These are phyloP conservation scores for Myopa testacea DNA, from an alignment of 2,888 invertebrate genomes.

Conservation along the genomic window DNA sequence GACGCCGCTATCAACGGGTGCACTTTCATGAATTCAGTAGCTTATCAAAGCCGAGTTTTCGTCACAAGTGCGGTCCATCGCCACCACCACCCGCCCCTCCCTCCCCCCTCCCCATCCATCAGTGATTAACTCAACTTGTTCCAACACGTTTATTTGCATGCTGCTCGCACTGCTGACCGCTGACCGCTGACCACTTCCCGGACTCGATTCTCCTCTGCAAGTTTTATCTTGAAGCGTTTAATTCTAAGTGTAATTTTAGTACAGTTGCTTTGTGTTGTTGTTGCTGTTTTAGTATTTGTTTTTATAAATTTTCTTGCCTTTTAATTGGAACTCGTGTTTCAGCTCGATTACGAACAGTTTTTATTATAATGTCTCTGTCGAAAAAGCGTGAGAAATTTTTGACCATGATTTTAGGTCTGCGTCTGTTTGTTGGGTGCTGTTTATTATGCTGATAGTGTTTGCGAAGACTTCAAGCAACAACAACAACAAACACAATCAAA, in stretches of 20 bases:
- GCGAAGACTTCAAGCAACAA: conserved; percentile 3
- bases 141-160: neutral
- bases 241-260: conserved; percentile 22
- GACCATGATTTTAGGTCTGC: conserved; percentile 46
- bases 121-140: neutral
- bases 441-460: conserved; percentile 38
- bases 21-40: neutral
- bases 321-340: conserved; percentile 48
- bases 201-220: neutral
- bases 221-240: conserved; percentile 1
- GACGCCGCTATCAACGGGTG: neutral
- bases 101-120: too few relatives aligned
- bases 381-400: conserved; percentile 53
- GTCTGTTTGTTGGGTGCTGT: conserved; percentile 8
- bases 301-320: conserved; percentile 5
- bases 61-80: neutral
- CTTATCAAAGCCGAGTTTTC: neutral
- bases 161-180: neutral
- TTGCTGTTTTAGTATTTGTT: conserved; percentile 30
- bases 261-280: conserved; percentile 12
- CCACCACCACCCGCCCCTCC: too few relatives aligned
- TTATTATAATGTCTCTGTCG: conserved; percentile 39
- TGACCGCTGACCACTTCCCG: conserved; percentile 27
- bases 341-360: conserved; percentile 49
- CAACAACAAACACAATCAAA: neutral